phyloP scores from a whole-genome alignment of 2,888 invertebrate genomes.

The Ypsolopha scabrella region DNA sequence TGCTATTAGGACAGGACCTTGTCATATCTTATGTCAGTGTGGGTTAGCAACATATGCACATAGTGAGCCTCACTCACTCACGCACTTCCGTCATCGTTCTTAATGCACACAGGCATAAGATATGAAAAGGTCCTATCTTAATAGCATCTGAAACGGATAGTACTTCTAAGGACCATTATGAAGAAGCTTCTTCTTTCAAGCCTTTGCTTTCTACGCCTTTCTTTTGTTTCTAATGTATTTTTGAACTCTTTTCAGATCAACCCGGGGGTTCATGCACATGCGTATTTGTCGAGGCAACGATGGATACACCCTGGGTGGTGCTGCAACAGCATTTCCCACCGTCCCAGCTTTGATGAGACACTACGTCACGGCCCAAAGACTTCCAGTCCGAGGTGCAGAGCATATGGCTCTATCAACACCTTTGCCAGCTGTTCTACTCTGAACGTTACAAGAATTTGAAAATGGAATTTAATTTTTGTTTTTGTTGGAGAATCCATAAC shows the following conservation, averaged over 20 bases:
- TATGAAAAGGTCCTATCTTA: too few species aligned
- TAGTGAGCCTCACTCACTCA: too few species aligned
- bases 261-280: conserved; percentile 97
- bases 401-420: conserved; percentile 96
- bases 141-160: too few species aligned
- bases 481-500: not conserved
- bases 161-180: too few species aligned
- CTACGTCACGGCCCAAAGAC: conserved; percentile 87
- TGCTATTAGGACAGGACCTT: too few species aligned
- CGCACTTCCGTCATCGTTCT: too few species aligned
- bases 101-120: too few species aligned
- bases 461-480: conserved; percentile 8
- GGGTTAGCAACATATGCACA: too few species aligned
- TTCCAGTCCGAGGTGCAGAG: conserved; percentile 95
- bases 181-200: too few species aligned
- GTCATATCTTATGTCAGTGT: too few species aligned
- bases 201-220: too few species aligned
- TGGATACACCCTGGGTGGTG: conserved; percentile 91
- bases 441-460: conserved; percentile 26
- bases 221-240: too few species aligned
- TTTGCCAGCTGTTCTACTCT: conserved; percentile 85
- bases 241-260: conserved; percentile 76
- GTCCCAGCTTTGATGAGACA: conserved; percentile 97
- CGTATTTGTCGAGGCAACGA: conserved; percentile 87
- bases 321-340: conserved; percentile 90